Base-by-base conservation (phyloP, 2,113 vertebrate species). In the Oncorhynchus masou region DNA sequence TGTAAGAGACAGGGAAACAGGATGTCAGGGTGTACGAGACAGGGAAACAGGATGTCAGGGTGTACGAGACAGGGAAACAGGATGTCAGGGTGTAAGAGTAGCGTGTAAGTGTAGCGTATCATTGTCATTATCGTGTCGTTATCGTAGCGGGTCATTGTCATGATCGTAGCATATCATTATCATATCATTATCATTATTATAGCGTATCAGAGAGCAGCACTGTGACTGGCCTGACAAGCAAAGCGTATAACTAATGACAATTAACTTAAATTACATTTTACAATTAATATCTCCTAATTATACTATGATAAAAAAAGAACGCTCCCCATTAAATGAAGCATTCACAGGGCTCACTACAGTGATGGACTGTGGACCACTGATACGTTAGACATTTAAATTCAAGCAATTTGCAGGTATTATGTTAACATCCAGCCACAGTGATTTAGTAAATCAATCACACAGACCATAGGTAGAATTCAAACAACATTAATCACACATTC, bases 361-460 rank as follows among this genome's bases (percentile, higher is more conserved):
- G 85, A 91, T 90, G 79, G 87, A 91, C 90, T 93, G 91, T 81
- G 77, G 67, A 79, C 75, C 66, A 78, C 84, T 83, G 90, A 93
- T 93, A 91, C 88, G 90, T 86, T 86, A 87, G 83, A 88, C 84
- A 91, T 92, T 90, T 77, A 90, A 90, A 91, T 88, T 81, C 79
- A 76, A 80, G 86, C 86, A 88, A 91, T 88, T 91, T 90, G 85
- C 82, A 6, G 80, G 86, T 88, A 87, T 86, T 88, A 87, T 88
- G 90, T 89, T 88, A 90, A 91, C 88, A 92, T 88, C 86, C 74
- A 48, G 69, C 77, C 34, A 76, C 80, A 71, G 76, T 84, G 85
- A 78, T 87, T 82, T 85, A 79, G 79, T 74, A 74, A 86, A 91
- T 92, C 88, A 91, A 92, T 93, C 88, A 91, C 77, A 80, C 65